Conservation (phyloP, 2,797 vertebrate genomes). For the Gymnothorax javanicus region DNA sequence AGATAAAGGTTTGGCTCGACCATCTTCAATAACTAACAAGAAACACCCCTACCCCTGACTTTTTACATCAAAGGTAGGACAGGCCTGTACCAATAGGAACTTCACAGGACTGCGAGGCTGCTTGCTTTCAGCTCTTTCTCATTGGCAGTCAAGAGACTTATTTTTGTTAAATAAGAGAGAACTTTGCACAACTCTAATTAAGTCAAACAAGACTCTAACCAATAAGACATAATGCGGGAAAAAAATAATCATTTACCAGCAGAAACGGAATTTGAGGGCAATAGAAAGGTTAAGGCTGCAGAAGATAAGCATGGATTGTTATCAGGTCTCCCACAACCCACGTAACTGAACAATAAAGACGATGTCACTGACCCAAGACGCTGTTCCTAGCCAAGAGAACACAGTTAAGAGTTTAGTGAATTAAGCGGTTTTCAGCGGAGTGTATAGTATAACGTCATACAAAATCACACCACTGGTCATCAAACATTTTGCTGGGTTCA, state of each 20-base stretch:
- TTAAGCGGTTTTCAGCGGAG: background rate
- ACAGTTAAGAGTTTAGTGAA: background rate
- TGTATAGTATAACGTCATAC: background rate
- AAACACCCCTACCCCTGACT: no score
- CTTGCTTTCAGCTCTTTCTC: no score
- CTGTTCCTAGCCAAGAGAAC: background rate
- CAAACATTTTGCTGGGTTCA: background rate
- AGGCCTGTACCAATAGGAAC: no score
- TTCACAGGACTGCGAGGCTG: no score
- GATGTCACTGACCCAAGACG: background rate
- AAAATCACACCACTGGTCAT: background rate
- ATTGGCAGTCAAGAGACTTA: background rate
- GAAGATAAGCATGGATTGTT: background rate
- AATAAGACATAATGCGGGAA: background rate
- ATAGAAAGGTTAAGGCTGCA: no score
- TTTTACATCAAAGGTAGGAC: no score
- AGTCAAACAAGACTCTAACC: background rate
- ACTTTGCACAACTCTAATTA: background rate
- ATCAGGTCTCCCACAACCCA: background rate
- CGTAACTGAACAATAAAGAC: background rate
- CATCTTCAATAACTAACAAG: no score
- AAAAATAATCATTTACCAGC: no score
- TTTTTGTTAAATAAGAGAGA: background rate
- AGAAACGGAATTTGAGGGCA: no score
- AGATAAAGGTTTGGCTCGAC: background rate